These are phyloP conservation scores for Pantala flavescens DNA, from an alignment of 1,140 invertebrate species.

Conservation along the genomic window DNA sequence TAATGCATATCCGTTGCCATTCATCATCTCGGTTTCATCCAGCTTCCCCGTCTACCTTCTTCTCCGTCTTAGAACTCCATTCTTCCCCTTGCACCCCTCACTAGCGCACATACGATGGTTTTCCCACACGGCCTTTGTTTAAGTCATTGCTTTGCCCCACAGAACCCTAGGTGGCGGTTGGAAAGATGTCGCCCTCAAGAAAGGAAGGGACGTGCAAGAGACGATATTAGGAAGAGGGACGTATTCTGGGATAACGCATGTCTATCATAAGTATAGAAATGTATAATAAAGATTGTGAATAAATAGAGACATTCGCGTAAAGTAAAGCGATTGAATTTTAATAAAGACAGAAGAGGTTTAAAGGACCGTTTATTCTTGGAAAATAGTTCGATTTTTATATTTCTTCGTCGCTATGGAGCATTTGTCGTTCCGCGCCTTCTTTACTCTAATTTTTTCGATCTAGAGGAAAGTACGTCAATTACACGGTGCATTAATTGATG, in stretches of 20 bases:
- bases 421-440: too few relatives aligned
- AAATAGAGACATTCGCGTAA: background rate
- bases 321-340: too few relatives aligned
- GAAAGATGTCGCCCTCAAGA: conserved; percentile 10
- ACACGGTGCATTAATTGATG: too few relatives aligned
- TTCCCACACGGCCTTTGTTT: too few relatives aligned
- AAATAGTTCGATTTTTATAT: too few relatives aligned
- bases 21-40: conserved; percentile 15
- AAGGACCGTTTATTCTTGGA: too few relatives aligned
- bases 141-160: background rate
- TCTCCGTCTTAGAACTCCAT: conserved; percentile 15
- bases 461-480: too few relatives aligned
- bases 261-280: too few relatives aligned
- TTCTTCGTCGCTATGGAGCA: too few relatives aligned
- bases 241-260: too few relatives aligned
- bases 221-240: conserved; percentile 11
- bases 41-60: conserved; percentile 14
- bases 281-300: background rate
- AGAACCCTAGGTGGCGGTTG: conserved; percentile 14
- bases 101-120: background rate
- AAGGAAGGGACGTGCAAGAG: background rate
- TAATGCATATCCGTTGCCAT: background rate
- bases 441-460: too few relatives aligned
- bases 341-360: too few relatives aligned
- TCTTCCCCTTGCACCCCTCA: conserved; percentile 12